phyloP scores from a whole-genome alignment of 37 sponge, comb jelly and placozoan species.

The Dysidea cf. avara region DNA sequence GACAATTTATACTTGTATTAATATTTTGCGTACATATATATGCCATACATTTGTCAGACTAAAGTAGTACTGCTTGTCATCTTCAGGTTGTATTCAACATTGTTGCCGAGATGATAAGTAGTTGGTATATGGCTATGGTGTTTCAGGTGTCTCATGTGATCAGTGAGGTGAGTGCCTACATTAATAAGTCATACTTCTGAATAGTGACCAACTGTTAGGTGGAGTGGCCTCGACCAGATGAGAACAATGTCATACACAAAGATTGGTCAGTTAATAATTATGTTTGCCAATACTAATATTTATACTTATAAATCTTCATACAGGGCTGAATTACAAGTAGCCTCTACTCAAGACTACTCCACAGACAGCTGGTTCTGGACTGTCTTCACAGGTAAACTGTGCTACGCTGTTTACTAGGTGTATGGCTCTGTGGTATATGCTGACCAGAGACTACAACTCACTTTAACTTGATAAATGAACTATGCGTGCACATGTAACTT shows the following conservation, averaged over 20 bases:
- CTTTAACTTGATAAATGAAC: too few relatives aligned
- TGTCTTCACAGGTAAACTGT: conserved; percentile 20
- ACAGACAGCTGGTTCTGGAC: conserved; percentile 27
- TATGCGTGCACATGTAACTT: too few relatives aligned
- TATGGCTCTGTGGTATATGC: too few relatives aligned
- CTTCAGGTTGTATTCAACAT: conserved; percentile 25
- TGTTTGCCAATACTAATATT: neutral
- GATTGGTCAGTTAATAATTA: conserved; percentile 72
- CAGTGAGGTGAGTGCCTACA: conserved; percentile 17
- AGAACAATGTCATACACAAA: conserved; percentile 69
- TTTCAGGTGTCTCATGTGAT: conserved; percentile 55
- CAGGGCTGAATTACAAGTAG: conserved; percentile 23
- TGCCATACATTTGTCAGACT: neutral
- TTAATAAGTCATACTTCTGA: too few relatives aligned
- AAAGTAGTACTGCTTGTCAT: neutral
- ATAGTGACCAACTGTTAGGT: too few relatives aligned
- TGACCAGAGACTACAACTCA: too few relatives aligned
- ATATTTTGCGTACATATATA: neutral
- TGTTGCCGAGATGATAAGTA: conserved; percentile 5
- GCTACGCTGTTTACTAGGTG: too few relatives aligned
- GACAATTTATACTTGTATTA: neutral
- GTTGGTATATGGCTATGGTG: conserved; percentile 35
- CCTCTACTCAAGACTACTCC: conserved; percentile 22
- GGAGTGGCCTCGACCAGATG: conserved; percentile 89
- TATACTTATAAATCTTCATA: neutral